phyloP scores from a whole-genome alignment of 2,888 invertebrate genomes.

The Tupiocoris notatus region DNA sequence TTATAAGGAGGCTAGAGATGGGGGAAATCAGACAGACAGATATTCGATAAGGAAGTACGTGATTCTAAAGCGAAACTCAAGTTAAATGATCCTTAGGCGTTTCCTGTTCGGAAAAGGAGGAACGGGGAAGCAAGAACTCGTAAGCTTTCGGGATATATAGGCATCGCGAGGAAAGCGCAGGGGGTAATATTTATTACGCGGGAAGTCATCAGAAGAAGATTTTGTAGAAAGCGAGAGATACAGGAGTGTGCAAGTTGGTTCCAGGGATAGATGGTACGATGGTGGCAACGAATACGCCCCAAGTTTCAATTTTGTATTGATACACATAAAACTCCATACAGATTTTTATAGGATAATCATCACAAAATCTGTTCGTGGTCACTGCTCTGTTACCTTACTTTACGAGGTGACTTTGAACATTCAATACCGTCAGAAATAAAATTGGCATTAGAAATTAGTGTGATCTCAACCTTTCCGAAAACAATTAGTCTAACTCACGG shows the following conservation, averaged over 20 bases:
- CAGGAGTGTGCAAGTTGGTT: neutral
- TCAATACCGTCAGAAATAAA: too few relatives aligned
- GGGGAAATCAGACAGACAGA: conserved; percentile 39
- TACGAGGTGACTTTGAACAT: too few relatives aligned
- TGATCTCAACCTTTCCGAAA: too few relatives aligned
- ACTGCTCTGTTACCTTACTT: too few relatives aligned
- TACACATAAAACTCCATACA: too few relatives aligned
- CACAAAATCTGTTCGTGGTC: too few relatives aligned
- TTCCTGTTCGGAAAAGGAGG: conserved; percentile 9
- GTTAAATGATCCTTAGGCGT: conserved; percentile 39
- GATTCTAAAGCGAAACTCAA: conserved; percentile 38
- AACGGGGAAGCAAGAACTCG: neutral
- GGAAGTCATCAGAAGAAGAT: conserved; percentile 26
- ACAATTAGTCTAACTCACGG: too few relatives aligned
- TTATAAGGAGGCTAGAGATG: neutral
- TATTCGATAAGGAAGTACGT: conserved; percentile 41
- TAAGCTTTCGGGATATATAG: neutral
- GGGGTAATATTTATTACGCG: conserved; percentile 29
- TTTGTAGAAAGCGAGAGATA: neutral
- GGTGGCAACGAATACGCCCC: too few relatives aligned
- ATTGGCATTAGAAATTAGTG: too few relatives aligned
- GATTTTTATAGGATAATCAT: too few relatives aligned
- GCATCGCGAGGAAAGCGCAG: neutral
- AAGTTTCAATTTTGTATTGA: too few relatives aligned
- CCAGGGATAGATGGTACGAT: neutral